Conservation (phyloP, 2,113 vertebrate genomes). For the Brachyhypopomus occidentalis region DNA sequence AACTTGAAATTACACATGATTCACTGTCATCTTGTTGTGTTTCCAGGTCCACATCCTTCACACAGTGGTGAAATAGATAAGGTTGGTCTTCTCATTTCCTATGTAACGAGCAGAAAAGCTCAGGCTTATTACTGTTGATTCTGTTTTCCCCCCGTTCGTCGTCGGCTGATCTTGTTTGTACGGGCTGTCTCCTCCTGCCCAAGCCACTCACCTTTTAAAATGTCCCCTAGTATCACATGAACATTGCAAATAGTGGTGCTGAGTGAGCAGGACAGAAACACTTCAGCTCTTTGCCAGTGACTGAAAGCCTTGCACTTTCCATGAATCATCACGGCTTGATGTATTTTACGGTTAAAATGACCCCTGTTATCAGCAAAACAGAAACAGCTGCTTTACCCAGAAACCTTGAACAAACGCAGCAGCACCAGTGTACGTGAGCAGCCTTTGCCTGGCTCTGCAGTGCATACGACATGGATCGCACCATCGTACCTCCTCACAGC, state of each 20-base stretch:
- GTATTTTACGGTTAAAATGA: neutral
- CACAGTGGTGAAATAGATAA: slow-evolving; percentile 76
- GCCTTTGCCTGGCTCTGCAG: too few relatives aligned
- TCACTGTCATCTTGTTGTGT: slow-evolving; percentile 34
- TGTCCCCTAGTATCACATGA: neutral
- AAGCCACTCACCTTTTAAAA: neutral
- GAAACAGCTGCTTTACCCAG: slow-evolving; percentile 52
- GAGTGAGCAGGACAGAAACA: neutral
- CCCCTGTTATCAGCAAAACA: slow-evolving; percentile 36
- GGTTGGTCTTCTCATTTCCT: slow-evolving; percentile 61
- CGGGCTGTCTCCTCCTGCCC: neutral
- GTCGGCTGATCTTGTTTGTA: neutral
- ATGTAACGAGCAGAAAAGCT: slow-evolving; percentile 5
- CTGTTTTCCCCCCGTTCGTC: neutral
- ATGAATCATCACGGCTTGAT: neutral
- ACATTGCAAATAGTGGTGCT: slow-evolving; percentile 10
- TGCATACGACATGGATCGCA: neutral
- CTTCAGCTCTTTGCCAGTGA: neutral
- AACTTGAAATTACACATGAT: slow-evolving; percentile 37
- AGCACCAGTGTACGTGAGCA: slow-evolving; percentile 24
- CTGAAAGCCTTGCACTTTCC: neutral
- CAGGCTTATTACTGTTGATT: neutral
- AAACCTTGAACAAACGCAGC: slow-evolving; percentile 46
- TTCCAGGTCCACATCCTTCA: slow-evolving; percentile 73
- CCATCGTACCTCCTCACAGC: neutral